Evolutionary conservation across 2,113 vertebrate genomes (phyloP).

Genomic region (Columba livia): DNA sequence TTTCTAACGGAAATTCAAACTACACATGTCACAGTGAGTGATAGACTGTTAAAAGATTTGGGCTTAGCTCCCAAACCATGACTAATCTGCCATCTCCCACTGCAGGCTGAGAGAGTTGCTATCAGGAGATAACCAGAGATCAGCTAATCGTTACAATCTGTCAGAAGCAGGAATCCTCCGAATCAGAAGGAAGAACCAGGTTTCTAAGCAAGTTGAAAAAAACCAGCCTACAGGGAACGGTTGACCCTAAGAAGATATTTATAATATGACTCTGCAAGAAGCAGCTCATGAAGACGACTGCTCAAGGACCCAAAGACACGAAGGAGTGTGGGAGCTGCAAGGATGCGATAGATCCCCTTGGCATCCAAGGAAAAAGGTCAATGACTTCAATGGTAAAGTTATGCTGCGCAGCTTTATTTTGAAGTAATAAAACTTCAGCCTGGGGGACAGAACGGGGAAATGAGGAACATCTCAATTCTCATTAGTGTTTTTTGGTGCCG

Average conservation of each 20-base stretch:
- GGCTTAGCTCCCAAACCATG: conserved; percentile 40
- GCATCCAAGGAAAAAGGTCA: neutral
- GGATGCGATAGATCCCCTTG: neutral
- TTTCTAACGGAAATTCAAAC: conserved; percentile 15
- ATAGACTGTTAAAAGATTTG: conserved; percentile 38
- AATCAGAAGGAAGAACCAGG: neutral
- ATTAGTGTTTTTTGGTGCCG: neutral
- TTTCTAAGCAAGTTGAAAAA: neutral
- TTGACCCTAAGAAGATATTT: neutral
- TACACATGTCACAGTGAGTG: neutral
- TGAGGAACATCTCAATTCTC: neutral
- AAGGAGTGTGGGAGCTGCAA: neutral
- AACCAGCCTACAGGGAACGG: neutral
- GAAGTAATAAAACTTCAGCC: conserved; percentile 3
- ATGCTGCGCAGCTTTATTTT: neutral
- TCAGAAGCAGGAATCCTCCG: conserved; percentile 1
- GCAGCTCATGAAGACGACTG: neutral
- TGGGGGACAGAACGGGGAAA: neutral
- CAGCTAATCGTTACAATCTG: neutral
- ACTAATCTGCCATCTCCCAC: conserved; percentile 23
- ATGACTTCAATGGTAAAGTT: neutral
- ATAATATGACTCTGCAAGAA: neutral
- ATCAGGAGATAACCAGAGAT: neutral
- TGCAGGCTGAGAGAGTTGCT: neutral
- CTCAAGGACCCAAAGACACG: neutral